Percentiles rank a stretch among this genome's conserved stretches.
phyloP scores from a whole-genome alignment of 2,113 vertebrate genomes.

The Platycercus adscitus region DNA sequence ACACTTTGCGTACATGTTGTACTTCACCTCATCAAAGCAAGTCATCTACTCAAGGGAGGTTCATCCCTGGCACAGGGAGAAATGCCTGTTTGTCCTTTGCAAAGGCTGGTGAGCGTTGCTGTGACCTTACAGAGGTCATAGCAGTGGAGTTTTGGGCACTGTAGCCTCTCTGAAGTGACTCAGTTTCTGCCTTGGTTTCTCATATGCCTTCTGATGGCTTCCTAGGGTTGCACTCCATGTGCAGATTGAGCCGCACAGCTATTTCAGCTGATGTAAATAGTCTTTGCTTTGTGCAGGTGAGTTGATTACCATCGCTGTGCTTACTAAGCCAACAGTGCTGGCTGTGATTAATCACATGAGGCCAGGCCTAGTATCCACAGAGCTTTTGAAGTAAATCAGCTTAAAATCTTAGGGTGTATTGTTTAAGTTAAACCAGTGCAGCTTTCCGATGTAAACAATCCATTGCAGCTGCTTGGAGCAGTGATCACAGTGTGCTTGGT shows the following conservation, averaged over 20 bases:
- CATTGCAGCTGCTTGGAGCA: background rate
- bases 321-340: background rate
- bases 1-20: background rate
- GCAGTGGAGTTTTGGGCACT: background rate
- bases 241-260: background rate
- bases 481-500: background rate
- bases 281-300: background rate
- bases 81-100: background rate
- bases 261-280: background rate
- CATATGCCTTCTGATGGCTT: background rate
- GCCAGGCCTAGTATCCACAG: background rate
- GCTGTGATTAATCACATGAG: background rate
- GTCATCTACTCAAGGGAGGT: accelerated
- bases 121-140: background rate
- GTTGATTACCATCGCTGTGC: background rate
- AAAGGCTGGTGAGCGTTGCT: background rate
- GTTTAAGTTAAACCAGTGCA: conserved; percentile 14
- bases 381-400: conserved; percentile 50
- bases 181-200: background rate
- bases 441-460: conserved; percentile 21
- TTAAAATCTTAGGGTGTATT: conserved; percentile 34
- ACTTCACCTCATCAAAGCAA: background rate
- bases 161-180: background rate
- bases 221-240: background rate
- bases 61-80: background rate